Conservation (phyloP, 2,888 invertebrate genomes). For the Halocaridina rubra region DNA sequence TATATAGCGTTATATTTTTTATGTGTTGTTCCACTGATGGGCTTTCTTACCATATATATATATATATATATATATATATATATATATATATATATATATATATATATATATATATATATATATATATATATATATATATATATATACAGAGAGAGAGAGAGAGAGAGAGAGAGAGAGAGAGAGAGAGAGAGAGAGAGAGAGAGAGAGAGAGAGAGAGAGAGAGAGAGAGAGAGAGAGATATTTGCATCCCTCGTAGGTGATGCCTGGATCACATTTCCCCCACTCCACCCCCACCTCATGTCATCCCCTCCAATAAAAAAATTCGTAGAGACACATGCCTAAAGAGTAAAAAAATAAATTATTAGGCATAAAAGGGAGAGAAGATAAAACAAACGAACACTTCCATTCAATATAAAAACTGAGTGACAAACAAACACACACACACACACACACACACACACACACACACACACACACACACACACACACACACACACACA, state of each 20-base stretch:
- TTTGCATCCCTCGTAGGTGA: not conserved
- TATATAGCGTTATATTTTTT: no score
- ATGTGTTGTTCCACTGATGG: no score
- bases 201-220: not conserved
- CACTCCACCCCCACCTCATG: no score
- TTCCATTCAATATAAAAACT: no score
- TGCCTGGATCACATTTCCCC: no score
- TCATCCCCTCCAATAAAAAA: no score
- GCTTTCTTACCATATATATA: not conserved
- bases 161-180: not conserved
- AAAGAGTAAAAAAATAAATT: no score
- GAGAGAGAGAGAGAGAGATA: slow-evolving; percentile 12
- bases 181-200: not conserved
- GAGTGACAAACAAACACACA: not conserved
- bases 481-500: not conserved
- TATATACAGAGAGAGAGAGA: not conserved
- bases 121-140: not conserved
- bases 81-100: not conserved
- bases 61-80: not conserved
- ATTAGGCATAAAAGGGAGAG: no score
- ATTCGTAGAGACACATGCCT: no score
- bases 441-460: not conserved
- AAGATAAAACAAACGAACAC: no score
- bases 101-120: not conserved
- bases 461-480: not conserved